Conservation (phyloP, 2,888 invertebrate species). For the Ptychoptera contaminata region DNA sequence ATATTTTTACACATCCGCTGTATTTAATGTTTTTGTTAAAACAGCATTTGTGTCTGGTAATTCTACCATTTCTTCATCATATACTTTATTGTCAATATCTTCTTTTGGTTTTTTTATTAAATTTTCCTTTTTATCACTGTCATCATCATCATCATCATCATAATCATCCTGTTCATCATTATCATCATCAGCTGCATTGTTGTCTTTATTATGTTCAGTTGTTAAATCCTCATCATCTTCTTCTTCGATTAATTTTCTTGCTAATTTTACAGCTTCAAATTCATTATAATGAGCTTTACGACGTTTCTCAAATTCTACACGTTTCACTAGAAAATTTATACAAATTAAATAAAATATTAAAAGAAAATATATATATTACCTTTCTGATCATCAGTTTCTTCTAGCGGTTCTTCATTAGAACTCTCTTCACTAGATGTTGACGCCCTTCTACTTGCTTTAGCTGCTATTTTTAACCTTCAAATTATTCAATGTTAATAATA, state of each 20-base stretch:
- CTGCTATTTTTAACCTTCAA: conserved; percentile 25
- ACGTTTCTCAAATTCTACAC: conserved; percentile 76
- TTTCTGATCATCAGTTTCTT: conserved; percentile 45
- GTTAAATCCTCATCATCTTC: conserved; percentile 74
- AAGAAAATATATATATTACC: conserved; percentile 19
- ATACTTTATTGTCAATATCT: too few species aligned
- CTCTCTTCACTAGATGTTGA: conserved; percentile 36
- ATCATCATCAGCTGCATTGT: conserved; percentile 9
- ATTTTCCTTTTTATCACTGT: too few species aligned
- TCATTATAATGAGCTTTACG: conserved; percentile 97
- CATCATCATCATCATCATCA: too few species aligned
- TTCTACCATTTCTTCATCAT: too few species aligned
- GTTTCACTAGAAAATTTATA: conserved; percentile 36
- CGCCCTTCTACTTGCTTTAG: conserved; percentile 19
- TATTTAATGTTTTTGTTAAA: too few species aligned
- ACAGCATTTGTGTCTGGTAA: too few species aligned
- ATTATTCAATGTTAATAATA: conserved; percentile 5
- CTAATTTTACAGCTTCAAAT: conserved; percentile 84
- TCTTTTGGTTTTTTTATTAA: too few species aligned
- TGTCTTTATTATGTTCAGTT: conserved; percentile 20
- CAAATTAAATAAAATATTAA: not conserved
- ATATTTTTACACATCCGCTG: too few species aligned
- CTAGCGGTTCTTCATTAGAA: conserved; percentile 39
- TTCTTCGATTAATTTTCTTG: conserved; percentile 77
- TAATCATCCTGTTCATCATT: not conserved